Base-by-base conservation (phyloP, 2,888 invertebrate genomes). In the Cataglyphis albicans region DNA sequence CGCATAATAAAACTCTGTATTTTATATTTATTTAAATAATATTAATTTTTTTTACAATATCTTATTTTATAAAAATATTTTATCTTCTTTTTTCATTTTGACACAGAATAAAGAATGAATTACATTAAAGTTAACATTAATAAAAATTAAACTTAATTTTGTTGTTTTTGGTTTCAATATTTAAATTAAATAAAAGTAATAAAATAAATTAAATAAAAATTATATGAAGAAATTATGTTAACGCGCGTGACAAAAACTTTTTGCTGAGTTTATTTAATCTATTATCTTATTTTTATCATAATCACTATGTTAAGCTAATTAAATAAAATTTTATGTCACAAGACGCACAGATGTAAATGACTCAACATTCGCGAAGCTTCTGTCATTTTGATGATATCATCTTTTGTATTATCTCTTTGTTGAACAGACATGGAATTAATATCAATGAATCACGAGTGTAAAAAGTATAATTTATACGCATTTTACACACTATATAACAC, bases 361-460 rank as follows among this genome's bases (percentile, higher is more conserved):
- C 74, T 88, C 88, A 88, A 82, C 55, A 64, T 59, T 72, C n/a
- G 44, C 65, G 10, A 57, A 80, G 35, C 44, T 35, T 52, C 15
- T 64, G 55, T 80, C 82, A 78, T 83, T 44, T 32, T n/a, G 10
- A 72, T 88, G 85, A 87, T 32, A 85, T 87, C 82, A 88, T 74
- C n/a, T 59, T 6, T 41, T 12, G 21, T n/a, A 18, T 75, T 75
- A 72, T 72, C 64, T 72, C 35, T 72, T 72, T 80, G 63, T 38
- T 67, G 18, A n/a, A 5, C 29, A 57, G 59, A 18, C 7, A 18
- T 83, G 15, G 72, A 44, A 68, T 32, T 41, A 21, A 18, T 57
- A 32, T 21, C 32, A 0, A 41, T 7, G 18, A 44, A 59, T 44
- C 4, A 78, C 12, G 0, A 32, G 25, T 25, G 18, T 32, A 57